Conservation (phyloP, 2,888 invertebrate species). For the Meloe dianella region DNA sequence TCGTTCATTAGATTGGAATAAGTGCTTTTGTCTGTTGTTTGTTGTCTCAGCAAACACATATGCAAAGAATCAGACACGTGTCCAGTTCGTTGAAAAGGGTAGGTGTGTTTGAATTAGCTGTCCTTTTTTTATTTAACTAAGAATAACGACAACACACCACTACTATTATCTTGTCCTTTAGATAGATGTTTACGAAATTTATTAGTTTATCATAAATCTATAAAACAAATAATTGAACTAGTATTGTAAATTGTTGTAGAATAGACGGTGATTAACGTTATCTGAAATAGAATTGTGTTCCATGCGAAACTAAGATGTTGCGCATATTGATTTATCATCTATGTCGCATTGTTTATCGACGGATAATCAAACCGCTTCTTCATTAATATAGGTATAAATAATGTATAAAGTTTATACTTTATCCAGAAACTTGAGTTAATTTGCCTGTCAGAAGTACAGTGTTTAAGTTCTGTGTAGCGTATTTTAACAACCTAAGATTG, state of each 20-base stretch:
- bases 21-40: slow-evolving; percentile 21
- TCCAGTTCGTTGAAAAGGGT: slow-evolving; percentile 32
- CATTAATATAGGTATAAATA: background rate
- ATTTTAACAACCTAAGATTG: background rate
- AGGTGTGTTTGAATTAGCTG: slow-evolving; percentile 23
- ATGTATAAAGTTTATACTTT: background rate
- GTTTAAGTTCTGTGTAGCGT: background rate
- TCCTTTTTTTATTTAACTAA: slow-evolving; percentile 29
- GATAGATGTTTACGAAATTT: background rate
- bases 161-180: background rate
- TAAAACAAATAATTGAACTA: background rate
- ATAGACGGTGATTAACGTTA: no score
- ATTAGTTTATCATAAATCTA: slow-evolving; percentile 9
- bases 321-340: background rate
- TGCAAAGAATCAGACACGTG: slow-evolving; percentile 24
- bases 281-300: no score
- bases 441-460: background rate
- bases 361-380: background rate
- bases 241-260: no score
- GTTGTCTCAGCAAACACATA: background rate
- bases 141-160: background rate
- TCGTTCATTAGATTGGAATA: slow-evolving; percentile 25
- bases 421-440: background rate
- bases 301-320: background rate
- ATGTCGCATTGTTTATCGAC: background rate